Percentiles rank a stretch among this genome's conserved stretches.
phyloP scores from a whole-genome alignment of 2,797 vertebrate genomes.

The Pseudochaenichthys georgianus region DNA sequence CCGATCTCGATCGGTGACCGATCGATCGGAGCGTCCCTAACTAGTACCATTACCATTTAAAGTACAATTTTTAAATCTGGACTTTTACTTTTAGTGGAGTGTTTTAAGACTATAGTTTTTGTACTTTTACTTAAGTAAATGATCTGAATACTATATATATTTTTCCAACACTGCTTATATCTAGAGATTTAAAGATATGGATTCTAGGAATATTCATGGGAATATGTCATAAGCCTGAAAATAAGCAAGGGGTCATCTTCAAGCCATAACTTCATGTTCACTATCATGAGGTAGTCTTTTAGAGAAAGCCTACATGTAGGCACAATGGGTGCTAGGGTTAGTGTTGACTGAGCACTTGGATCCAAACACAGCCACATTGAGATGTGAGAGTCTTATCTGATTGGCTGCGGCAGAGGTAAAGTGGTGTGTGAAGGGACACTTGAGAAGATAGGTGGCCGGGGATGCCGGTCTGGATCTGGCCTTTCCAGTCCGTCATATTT shows the following conservation, averaged over 20 bases:
- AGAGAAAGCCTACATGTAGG: background rate
- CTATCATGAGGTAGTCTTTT: slow-evolving; percentile 3
- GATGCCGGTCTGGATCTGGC: slow-evolving; percentile 12
- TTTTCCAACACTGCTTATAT: background rate
- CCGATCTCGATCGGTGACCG: too few species aligned
- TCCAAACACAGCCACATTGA: slow-evolving; percentile 4
- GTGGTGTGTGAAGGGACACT: slow-evolving; percentile 30
- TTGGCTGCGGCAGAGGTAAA: slow-evolving; percentile 39
- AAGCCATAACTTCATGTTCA: background rate
- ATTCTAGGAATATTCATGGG: too few species aligned
- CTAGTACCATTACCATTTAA: too few species aligned
- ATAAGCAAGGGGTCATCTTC: too few species aligned
- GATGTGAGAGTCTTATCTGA: slow-evolving; percentile 40
- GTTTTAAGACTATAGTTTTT: too few species aligned
- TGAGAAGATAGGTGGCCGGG: slow-evolving; percentile 1
- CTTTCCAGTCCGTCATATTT: slow-evolving; percentile 3
- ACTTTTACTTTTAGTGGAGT: too few species aligned
- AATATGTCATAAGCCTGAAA: background rate
- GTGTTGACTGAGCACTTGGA: background rate
- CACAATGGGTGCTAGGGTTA: background rate
- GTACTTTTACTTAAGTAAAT: too few species aligned
- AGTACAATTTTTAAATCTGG: too few species aligned
- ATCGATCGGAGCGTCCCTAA: too few species aligned
- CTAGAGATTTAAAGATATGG: background rate
- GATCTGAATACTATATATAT: too few species aligned